A percentile compares a stretch with the other conserved stretches of the same genome.
These are phyloP conservation scores for Leptinotarsa tumamoca DNA, from an alignment of 2,888 invertebrate genomes.

Conservation along the genomic window DNA sequence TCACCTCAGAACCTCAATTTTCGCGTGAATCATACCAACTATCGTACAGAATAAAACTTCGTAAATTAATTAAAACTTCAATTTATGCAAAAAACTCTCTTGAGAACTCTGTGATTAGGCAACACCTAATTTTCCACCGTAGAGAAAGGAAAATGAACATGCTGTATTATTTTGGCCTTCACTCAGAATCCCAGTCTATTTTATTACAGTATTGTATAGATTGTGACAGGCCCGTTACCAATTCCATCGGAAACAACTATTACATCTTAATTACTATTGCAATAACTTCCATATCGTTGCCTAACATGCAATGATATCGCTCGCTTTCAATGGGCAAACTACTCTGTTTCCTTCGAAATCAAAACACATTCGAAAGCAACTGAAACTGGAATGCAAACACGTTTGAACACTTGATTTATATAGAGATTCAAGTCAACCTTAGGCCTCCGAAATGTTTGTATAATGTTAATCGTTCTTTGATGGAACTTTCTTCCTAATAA, in stretches of 20 bases:
- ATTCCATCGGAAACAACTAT: conserved; percentile 11
- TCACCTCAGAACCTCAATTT: too few species aligned
- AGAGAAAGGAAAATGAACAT: background rate
- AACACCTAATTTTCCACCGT: too few species aligned
- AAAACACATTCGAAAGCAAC: conserved; percentile 18
- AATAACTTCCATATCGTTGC: conserved; percentile 4
- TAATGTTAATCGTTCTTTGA: background rate
- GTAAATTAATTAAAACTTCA: too few species aligned
- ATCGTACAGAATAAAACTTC: too few species aligned
- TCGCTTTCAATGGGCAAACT: conserved; percentile 8
- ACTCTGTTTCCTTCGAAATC: background rate
- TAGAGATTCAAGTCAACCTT: background rate
- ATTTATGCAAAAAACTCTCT: too few species aligned
- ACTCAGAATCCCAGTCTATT: background rate
- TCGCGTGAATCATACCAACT: too few species aligned
- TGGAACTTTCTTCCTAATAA: conserved; percentile 4
- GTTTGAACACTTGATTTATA: conserved; percentile 5
- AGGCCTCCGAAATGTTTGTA: background rate
- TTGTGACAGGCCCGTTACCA: conserved; percentile 4
- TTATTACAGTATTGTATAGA: conserved; percentile 3
- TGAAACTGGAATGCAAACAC: conserved; percentile 8
- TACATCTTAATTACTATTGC: conserved; percentile 14
- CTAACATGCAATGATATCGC: conserved; percentile 1
- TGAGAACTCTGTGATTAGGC: too few species aligned
- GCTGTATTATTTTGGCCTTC: background rate